A percentile compares a stretch with the other conserved stretches of the same genome.
These are phyloP conservation scores for Neomonachus schauinslandi DNA, from an alignment of 2,113 vertebrate genomes.

Conservation along the genomic window DNA sequence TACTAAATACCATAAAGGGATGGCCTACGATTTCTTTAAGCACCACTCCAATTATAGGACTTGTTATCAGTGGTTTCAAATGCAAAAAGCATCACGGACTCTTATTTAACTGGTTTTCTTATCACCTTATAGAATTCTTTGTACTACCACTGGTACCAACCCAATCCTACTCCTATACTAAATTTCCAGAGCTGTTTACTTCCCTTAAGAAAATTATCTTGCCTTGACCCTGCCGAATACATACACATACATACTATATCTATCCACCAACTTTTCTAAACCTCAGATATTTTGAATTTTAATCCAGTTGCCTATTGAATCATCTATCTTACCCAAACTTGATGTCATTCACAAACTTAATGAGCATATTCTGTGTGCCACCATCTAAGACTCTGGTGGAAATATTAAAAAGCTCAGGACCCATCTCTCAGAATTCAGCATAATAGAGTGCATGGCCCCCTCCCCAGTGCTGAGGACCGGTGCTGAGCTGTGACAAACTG, in stretches of 20 bases:
- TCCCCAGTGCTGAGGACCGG: not conserved
- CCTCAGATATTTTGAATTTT: constrained; percentile 20
- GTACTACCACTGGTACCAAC: not conserved
- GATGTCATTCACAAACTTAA: constrained; percentile 21
- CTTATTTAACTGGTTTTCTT: constrained; percentile 19
- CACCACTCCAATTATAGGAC: not conserved
- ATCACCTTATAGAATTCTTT: not conserved
- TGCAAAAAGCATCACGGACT: not conserved
- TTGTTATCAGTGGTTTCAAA: not conserved
- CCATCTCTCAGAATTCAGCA: not conserved
- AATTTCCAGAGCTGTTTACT: not conserved
- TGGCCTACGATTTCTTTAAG: constrained; percentile 3
- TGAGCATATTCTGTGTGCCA: not conserved
- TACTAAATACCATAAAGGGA: not conserved
- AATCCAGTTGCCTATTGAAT: not conserved
- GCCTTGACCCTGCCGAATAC: not conserved
- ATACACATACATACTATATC: not conserved
- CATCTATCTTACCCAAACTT: not conserved
- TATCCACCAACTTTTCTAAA: not conserved
- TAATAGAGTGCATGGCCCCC: not conserved
- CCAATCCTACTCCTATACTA: not conserved
- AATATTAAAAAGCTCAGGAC: not conserved
- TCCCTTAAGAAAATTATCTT: constrained; percentile 9
- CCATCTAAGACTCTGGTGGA: not conserved
- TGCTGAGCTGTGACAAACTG: not conserved